A percentile compares a stretch with the other conserved stretches of the same genome.
Conservation (phyloP, 2,888 invertebrate species). For the Drosophila neotestacea region DNA sequence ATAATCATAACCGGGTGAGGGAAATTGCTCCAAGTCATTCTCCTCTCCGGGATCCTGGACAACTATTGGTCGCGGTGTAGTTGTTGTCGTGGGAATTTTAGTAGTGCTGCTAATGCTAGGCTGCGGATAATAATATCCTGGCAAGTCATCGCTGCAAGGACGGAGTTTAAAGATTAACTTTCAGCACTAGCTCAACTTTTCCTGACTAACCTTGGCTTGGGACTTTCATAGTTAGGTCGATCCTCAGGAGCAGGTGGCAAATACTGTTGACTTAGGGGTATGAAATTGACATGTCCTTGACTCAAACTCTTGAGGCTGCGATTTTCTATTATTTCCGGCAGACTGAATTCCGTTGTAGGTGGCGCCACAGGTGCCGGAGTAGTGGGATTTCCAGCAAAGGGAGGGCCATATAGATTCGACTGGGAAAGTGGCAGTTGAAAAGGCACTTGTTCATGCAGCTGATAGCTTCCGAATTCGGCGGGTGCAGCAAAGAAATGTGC, state of each 20-base stretch:
- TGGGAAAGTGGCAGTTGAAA: conserved; percentile 56
- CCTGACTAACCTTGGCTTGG: conserved; percentile 66
- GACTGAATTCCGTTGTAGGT: conserved; percentile 75
- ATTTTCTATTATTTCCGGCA: conserved; percentile 84
- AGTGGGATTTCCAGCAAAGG: conserved; percentile 26
- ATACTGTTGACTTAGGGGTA: conserved; percentile 80
- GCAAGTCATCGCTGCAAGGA: conserved; percentile 48
- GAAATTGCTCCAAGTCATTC: conserved; percentile 34
- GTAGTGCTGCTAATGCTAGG: conserved; percentile 54
- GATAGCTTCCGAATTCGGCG: conserved; percentile 66
- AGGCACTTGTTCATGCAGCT: conserved; percentile 58
- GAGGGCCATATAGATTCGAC: conserved; percentile 64
- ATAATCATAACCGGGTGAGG: conserved; percentile 75
- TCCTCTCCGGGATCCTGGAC: conserved; percentile 73
- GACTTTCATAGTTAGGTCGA: conserved; percentile 75
- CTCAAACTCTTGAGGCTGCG: conserved; percentile 63
- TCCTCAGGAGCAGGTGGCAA: conserved; percentile 74
- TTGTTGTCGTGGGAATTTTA: conserved; percentile 28
- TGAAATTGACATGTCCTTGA: conserved; percentile 71
- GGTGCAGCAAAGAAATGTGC: conserved; percentile 75
- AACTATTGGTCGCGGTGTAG: conserved; percentile 68
- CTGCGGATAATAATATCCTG: conserved; percentile 73
- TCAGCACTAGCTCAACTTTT: too few species aligned
- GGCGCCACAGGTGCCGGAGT: conserved; percentile 69
- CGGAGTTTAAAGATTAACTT: too few species aligned